Evolutionary conservation across 2,113 vertebrate species (phyloP).

Genomic region (Parotia lawesii): DNA sequence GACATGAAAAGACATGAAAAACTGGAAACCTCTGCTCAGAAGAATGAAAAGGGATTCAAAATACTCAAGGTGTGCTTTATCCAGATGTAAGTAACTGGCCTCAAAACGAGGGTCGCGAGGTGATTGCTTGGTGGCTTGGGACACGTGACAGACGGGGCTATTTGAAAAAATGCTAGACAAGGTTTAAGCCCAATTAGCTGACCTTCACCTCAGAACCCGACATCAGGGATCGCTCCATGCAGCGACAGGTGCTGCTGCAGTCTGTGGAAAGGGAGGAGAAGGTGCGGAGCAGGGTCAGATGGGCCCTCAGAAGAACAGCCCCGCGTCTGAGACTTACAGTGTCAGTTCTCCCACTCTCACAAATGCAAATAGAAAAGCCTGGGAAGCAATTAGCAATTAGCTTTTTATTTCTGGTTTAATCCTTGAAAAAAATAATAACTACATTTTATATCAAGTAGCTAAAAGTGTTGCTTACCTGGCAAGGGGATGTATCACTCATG

Average conservation of each 20-base stretch:
- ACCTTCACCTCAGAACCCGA: neutral
- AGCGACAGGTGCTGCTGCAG: accelerated
- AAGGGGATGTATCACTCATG: neutral
- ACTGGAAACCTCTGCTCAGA: neutral
- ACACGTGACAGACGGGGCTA: accelerated
- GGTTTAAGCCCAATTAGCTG: neutral
- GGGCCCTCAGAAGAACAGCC: neutral
- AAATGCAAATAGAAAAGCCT: neutral
- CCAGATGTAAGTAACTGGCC: neutral
- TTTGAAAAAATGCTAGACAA: neutral
- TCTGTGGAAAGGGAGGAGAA: accelerated
- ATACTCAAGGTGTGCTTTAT: accelerated
- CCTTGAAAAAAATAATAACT: neutral
- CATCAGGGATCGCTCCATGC: neutral
- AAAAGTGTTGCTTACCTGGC: neutral
- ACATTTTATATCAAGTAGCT: neutral
- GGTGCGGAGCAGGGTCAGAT: accelerated
- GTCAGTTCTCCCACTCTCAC: neutral
- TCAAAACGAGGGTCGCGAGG: accelerated
- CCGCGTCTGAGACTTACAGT: neutral
- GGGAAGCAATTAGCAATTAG: neutral
- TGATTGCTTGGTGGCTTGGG: neutral
- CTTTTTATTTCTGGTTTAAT: neutral
- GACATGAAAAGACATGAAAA: neutral
- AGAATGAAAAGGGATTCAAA: neutral